A percentile compares a stretch with the other conserved stretches of the same genome.
These are phyloP conservation scores for Silvanus unidentatus DNA, from an alignment of 2,888 invertebrate genomes.

Conservation along the genomic window DNA sequence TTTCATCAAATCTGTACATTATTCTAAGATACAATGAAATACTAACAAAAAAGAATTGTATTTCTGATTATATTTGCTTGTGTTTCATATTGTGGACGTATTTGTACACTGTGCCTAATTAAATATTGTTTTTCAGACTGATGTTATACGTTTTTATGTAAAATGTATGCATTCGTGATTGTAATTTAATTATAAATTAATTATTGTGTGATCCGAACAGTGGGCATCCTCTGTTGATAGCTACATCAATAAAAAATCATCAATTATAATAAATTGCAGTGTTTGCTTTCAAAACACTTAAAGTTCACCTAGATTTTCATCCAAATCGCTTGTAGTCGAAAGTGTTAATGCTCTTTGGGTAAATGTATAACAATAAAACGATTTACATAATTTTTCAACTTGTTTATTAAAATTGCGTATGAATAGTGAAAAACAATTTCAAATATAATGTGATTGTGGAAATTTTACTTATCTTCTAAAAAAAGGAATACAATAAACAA, in stretches of 20 bases:
- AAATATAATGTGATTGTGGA: slow-evolving; percentile 37
- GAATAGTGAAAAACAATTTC: slow-evolving; percentile 42
- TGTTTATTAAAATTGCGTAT: slow-evolving; percentile 41
- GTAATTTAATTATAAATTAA: slow-evolving; percentile 17
- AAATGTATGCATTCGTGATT: slow-evolving; percentile 26
- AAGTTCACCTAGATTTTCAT: too few species aligned
- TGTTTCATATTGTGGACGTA: slow-evolving; percentile 21
- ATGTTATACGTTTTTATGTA: slow-evolving; percentile 16
- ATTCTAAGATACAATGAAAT: too few species aligned
- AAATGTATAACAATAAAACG: too few species aligned
- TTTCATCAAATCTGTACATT: too few species aligned
- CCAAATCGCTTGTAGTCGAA: too few species aligned
- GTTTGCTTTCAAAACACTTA: too few species aligned
- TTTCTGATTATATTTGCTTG: too few species aligned
- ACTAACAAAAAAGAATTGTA: too few species aligned
- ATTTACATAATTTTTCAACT: slow-evolving; percentile 23
- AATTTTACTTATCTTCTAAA: slow-evolving; percentile 23
- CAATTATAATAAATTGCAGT: slow-evolving; percentile 28
- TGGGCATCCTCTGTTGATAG: slow-evolving; percentile 45
- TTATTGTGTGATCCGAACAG: slow-evolving; percentile 42
- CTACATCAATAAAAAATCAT: slow-evolving; percentile 41
- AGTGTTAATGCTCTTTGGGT: too few species aligned
- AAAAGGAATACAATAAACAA: neutral
- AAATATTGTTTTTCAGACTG: slow-evolving; percentile 31
- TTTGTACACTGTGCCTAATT: slow-evolving; percentile 45